Evolutionary conservation across 2,113 vertebrate species (phyloP), one percentile per base, ranked within the genome.

Genomic region (Regulus satrapa): DNA sequence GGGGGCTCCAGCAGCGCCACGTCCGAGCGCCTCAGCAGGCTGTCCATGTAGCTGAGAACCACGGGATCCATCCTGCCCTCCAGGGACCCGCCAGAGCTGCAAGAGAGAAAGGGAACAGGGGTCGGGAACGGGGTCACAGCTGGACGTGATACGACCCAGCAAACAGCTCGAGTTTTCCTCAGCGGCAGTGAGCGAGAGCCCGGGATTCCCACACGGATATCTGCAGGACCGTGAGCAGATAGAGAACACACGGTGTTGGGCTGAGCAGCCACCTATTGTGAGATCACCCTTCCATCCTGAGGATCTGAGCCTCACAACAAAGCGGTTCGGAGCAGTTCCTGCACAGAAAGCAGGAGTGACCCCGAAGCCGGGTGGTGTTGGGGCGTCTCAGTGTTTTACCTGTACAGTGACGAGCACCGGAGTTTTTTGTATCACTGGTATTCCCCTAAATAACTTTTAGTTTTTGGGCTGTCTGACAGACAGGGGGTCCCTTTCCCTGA

Each of bases 31-130:
- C 99, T 98, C 84, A 99, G 95, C 71, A 99, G 98, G 95, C 99
- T 99, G 98, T 99, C 99, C 98, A 98, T 98, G 96, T 99, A 99
- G 96, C 99, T 99, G 96, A 99, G 97, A 82, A 99, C 98, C 20
- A 99, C 98, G 3, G 98, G 98, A 91, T 99, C 99, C 99, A 99
- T 99, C 82, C 94, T 97, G 91, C 41, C 1, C 58, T 41, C 55
- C 55, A 4, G 94, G 86, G 80, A 91, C 71, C 66, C 13, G 58
- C 89, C 68, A 72, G 59, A 85, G 94, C 98, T 98, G 89, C 28
- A 93, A 84, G 6, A 49, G 3, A 96, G 52, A 55, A 83, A 58
- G 89, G 54, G 64, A 95, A 94, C 64, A 59, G 0, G 18, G 29
- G 8, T 32, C 32, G 43, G 46, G 58, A 51, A 21, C 1, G 5